Evolutionary conservation across 2,797 vertebrate genomes (phyloP).

Genomic region (Enteromius radiatus): DNA sequence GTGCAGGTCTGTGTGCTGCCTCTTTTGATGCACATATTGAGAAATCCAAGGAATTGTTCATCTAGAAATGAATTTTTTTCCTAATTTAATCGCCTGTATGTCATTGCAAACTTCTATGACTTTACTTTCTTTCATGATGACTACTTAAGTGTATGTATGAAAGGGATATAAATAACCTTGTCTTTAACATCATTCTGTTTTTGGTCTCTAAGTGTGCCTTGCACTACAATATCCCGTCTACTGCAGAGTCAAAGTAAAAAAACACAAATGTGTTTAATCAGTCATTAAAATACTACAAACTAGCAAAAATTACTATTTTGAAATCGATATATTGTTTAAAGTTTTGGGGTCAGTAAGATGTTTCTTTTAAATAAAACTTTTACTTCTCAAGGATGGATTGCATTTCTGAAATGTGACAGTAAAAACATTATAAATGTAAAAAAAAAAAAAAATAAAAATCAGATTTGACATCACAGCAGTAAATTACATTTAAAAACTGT

Average conservation of each 20-base stretch:
- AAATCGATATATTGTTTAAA: no score
- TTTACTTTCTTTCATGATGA: not conserved
- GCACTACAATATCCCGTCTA: conserved; percentile 77
- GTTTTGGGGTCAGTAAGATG: no score
- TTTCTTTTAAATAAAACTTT: no score
- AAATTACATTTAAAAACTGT: no score
- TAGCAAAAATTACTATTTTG: no score
- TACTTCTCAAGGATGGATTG: no score
- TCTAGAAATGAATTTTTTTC: not conserved
- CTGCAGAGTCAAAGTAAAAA: conserved; percentile 60
- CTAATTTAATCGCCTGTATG: not conserved
- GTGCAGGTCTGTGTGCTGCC: conserved; percentile 77
- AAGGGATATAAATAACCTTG: not conserved
- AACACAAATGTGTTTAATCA: no score
- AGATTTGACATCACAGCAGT: no score
- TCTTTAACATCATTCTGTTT: not conserved
- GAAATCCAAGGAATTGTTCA: not conserved
- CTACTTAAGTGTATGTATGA: not conserved
- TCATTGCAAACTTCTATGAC: not conserved
- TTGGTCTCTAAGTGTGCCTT: conserved; percentile 70
- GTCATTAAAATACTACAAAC: no score
- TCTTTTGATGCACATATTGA: conserved; percentile 2
- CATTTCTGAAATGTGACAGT: no score
- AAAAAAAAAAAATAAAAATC: no score
- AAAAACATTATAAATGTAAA: no score